Base-by-base conservation (phyloP, 2,888 invertebrate species). In the Ceratothoa steindachneri region DNA sequence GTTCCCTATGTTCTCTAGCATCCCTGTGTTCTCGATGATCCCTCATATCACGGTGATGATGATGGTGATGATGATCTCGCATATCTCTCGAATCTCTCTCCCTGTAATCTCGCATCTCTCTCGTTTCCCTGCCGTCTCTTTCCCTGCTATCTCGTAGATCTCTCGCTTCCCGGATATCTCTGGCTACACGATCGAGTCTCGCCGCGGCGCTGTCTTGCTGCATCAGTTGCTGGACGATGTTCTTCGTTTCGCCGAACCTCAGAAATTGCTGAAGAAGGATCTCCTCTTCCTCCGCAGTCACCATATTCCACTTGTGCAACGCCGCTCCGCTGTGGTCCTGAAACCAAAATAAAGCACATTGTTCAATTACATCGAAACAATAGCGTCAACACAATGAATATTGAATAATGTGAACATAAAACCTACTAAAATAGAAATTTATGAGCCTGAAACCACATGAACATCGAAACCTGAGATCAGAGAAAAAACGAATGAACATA, bases 201-300 rank as follows among this genome's bases (percentile, higher is more conserved):
- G 65, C 66, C 7, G 66, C 74, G 5, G 68, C 70, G 30, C 76
- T 69, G 75, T 81, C 81, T 64, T 81, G 80, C 69, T 81, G 80
- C 55, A 86, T 83, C 85, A 84, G 87, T 85, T 87, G 89, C 81
- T 90, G 90, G 81, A 91, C 90, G 82, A 91, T 89, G 81, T 92
- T 91, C 84, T 93, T 89, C 78, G 94, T 95, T 87, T 93, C 93
- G 83, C 92, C 92, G 83, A 94, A 92, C 82, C 93, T 89, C 82
- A 95, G 89, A 85, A 95, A 95, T 86, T 95, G 94, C 85, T 94
- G 93, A 81, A 95, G 88, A 81, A 95, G 93, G 86, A 94, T 88
- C 84, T 91, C 92, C 87, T 95, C 94, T 86, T 95, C 95, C 84
- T 94, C 92, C 83, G 90, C 88, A 82, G 91, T 91, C 84, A 92